These are phyloP conservation scores for Lycophotia porphyrea DNA, from an alignment of 2,888 invertebrate species.

Conservation along the genomic window DNA sequence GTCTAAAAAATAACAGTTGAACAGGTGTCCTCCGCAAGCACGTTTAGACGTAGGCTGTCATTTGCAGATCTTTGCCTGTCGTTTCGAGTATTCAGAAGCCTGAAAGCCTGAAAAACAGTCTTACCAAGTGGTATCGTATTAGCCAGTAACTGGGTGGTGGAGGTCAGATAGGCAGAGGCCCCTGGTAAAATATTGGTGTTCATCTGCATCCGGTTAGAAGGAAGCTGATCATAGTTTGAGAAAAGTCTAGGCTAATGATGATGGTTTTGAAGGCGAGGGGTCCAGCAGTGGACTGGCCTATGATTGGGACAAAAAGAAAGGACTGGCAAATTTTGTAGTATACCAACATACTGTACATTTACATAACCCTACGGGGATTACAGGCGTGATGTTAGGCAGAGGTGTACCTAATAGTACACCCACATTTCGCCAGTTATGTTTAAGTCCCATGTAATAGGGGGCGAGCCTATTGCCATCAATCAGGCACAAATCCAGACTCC, in stretches of 20 bases:
- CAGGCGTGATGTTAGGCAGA: no score
- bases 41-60: background rate
- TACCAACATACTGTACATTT: background rate
- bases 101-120: background rate
- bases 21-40: background rate
- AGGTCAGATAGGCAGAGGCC: background rate
- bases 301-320: background rate
- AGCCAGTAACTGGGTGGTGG: background rate
- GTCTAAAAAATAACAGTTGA: background rate
- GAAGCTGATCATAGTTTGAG: background rate
- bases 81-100: background rate
- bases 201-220: background rate
- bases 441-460: no score
- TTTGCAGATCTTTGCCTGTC: background rate
- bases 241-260: background rate
- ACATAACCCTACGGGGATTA: no score
- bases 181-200: background rate
- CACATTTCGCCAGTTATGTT: no score
- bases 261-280: background rate
- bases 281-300: background rate
- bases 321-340: no score
- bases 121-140: background rate
- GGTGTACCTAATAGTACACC: no score
- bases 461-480: no score
- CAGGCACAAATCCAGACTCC: no score